Evolutionary conservation across 2,888 invertebrate genomes (phyloP).

Genomic region (Uropetala carovei): DNA sequence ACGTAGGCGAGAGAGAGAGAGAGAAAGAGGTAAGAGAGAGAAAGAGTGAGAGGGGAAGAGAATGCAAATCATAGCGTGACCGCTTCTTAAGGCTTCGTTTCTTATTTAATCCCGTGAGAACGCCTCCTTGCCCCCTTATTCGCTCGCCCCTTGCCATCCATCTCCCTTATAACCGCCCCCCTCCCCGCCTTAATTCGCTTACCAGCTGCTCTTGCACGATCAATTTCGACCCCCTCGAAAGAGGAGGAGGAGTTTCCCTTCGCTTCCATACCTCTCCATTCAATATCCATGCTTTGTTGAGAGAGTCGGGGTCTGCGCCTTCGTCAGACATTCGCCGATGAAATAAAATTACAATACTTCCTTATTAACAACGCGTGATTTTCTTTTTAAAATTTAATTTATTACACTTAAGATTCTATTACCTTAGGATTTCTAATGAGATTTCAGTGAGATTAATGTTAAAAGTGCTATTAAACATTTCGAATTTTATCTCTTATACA

Average conservation of each 20-base stretch:
- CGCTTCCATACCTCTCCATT: conserved; percentile 18
- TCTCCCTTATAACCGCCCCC: background rate
- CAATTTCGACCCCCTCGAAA: background rate
- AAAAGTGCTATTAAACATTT: no score
- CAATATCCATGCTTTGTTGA: conserved; percentile 43
- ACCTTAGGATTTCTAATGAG: no score
- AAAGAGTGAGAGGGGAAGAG: background rate
- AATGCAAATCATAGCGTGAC: conserved; percentile 62
- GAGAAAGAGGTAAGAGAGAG: background rate
- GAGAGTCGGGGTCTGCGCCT: background rate
- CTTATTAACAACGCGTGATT: background rate
- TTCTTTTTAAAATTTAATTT: background rate
- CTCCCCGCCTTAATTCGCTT: conserved; percentile 8
- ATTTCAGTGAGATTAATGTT: no score
- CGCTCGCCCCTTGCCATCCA: background rate
- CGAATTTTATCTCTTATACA: no score
- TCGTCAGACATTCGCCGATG: background rate
- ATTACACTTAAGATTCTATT: background rate
- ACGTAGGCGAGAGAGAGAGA: background rate
- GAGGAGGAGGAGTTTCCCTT: background rate
- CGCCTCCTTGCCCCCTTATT: background rate
- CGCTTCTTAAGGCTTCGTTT: conserved; percentile 46
- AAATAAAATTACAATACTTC: background rate
- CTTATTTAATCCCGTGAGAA: conserved; percentile 31
- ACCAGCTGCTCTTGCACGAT: conserved; percentile 10